Percentiles rank a stretch among this genome's conserved stretches.
These are phyloP conservation scores for Acronicta leporina DNA, from an alignment of 2,888 invertebrate genomes.

Conservation along the genomic window DNA sequence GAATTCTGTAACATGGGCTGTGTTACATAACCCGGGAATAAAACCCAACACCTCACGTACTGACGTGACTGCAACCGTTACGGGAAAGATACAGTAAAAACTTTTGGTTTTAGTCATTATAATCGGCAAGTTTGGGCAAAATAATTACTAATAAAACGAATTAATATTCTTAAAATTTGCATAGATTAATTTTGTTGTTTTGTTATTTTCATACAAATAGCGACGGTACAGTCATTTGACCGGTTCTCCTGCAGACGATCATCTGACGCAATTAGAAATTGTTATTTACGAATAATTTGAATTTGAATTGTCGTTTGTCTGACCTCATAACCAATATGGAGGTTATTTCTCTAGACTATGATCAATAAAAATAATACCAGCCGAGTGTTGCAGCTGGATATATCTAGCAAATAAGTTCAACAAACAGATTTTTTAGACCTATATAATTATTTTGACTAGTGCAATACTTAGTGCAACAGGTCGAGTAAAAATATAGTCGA, in stretches of 20 bases:
- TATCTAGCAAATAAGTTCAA: neutral
- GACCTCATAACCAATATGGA: constrained; percentile 42
- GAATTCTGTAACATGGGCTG: too few relatives aligned
- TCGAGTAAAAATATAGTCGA: too few relatives aligned
- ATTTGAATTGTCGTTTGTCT: constrained; percentile 42
- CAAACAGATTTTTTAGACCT: too few relatives aligned
- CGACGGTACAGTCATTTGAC: constrained; percentile 31
- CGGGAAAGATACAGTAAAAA: neutral
- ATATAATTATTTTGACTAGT: too few relatives aligned
- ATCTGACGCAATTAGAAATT: constrained; percentile 47
- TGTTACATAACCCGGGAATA: too few relatives aligned
- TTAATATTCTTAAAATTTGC: constrained; percentile 39
- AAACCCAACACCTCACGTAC: too few relatives aligned
- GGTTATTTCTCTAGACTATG: constrained; percentile 14
- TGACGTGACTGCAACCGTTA: neutral
- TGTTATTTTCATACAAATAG: constrained; percentile 42
- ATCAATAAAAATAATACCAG: neutral
- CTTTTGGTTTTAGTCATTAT: neutral
- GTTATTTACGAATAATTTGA: constrained; percentile 33
- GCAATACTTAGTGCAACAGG: too few relatives aligned
- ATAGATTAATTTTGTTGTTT: too few relatives aligned
- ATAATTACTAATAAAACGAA: constrained; percentile 39
- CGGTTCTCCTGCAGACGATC: constrained; percentile 38
- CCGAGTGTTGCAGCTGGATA: neutral
- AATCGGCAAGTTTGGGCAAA: too few relatives aligned